Evolutionary conservation across 2,797 vertebrate genomes (phyloP).

Genomic region (Pangasius larnaudii): DNA sequence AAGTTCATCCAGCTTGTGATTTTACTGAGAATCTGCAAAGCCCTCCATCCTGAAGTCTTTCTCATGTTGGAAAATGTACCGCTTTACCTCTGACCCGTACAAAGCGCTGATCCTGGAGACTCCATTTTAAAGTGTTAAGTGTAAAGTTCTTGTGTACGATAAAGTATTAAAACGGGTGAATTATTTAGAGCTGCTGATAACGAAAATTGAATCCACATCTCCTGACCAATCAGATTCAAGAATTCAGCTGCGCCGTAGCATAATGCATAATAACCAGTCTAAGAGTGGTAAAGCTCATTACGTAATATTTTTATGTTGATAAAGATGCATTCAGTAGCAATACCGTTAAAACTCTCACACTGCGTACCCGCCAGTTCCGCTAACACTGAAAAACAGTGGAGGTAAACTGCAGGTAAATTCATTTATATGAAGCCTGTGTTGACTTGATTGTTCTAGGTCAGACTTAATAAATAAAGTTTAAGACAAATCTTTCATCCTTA

Average conservation of each 20-base stretch:
- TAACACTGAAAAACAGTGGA: not conserved
- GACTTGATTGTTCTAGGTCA: not conserved
- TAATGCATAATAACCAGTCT: not conserved
- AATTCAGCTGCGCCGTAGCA: not conserved
- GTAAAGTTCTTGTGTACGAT: not conserved
- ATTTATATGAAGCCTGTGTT: not conserved
- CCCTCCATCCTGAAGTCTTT: not conserved
- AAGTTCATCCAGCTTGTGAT: not conserved
- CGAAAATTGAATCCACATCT: not conserved
- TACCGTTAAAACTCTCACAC: not conserved
- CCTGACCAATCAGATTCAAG: not conserved
- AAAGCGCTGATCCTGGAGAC: not conserved
- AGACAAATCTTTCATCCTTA: slow-evolving; percentile 10
- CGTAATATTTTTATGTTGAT: not conserved
- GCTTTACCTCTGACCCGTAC: not conserved
- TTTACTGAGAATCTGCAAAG: not conserved
- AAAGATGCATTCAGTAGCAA: not conserved
- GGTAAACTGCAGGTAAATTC: not conserved
- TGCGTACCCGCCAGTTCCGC: not conserved
- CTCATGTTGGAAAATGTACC: not conserved
- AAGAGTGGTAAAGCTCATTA: not conserved
- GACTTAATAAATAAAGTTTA: not conserved
- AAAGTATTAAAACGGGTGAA: not conserved
- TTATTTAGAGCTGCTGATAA: not conserved
- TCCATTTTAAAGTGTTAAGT: not conserved